A percentile compares a stretch with the other conserved stretches of the same genome.
Evolutionary conservation across 2,888 invertebrate genomes (phyloP).

Genomic region (Hypena proboscidalis): DNA sequence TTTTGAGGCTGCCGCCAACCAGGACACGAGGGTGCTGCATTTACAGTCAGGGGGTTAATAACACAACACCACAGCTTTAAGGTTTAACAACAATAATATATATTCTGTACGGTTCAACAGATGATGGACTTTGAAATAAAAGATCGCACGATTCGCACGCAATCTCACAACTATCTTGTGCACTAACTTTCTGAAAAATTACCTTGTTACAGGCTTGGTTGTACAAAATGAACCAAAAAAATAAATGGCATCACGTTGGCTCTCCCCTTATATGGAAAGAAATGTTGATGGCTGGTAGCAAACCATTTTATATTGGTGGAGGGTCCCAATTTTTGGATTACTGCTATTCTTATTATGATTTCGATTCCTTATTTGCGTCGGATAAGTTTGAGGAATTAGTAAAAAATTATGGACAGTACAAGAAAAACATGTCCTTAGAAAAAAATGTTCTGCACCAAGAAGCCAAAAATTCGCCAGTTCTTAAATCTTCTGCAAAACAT

Average conservation of each 20-base stretch:
- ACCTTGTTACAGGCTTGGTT: constrained; percentile 79
- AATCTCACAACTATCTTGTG: too few species aligned
- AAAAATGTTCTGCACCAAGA: constrained; percentile 12
- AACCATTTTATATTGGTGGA: constrained; percentile 85
- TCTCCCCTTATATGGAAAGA: constrained; percentile 88
- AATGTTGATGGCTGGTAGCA: constrained; percentile 81
- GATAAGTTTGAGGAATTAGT: constrained; percentile 61
- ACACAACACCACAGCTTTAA: too few species aligned
- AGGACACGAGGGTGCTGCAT: too few species aligned
- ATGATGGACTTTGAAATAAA: too few species aligned
- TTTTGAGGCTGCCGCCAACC: too few species aligned
- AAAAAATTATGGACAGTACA: constrained; percentile 58
- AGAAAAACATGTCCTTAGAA: constrained; percentile 50
- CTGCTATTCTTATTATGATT: constrained; percentile 85
- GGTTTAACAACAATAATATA: too few species aligned
- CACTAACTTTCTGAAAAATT: too few species aligned
- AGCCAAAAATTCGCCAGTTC: constrained; percentile 13
- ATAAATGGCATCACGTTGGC: constrained; percentile 83
- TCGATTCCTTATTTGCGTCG: constrained; percentile 62
- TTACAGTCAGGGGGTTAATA: too few species aligned
- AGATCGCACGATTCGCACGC: too few species aligned
- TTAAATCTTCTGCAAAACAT: constrained; percentile 32
- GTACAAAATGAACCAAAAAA: constrained; percentile 72
- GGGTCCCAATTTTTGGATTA: constrained; percentile 86
- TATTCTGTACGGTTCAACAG: too few species aligned